Percentiles rank a stretch among this genome's conserved stretches.
phyloP scores from a whole-genome alignment of 2,888 invertebrate species.

The Eristalinus aeneus region DNA sequence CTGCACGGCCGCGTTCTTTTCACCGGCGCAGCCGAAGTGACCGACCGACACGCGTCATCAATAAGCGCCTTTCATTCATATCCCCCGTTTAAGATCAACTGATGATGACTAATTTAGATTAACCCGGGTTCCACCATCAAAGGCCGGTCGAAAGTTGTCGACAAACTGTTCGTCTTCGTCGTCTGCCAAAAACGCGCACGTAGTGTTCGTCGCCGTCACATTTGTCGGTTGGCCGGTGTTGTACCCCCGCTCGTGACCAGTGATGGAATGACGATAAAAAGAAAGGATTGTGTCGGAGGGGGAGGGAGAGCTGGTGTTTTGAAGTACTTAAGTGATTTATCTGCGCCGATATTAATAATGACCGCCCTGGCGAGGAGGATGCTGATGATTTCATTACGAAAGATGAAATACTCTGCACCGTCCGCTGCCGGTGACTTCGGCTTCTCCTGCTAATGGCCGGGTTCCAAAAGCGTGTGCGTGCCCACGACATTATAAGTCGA shows the following conservation, averaged over 20 bases:
- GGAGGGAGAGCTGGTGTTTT: slow-evolving; percentile 40
- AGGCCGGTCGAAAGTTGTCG: slow-evolving; percentile 12
- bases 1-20: slow-evolving; percentile 1
- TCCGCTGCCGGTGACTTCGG: neutral
- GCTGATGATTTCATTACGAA: slow-evolving; percentile 53
- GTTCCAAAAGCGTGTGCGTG: slow-evolving; percentile 16
- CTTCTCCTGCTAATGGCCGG: slow-evolving; percentile 7
- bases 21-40: slow-evolving; percentile 42
- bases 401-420: slow-evolving; percentile 33
- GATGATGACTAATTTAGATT: slow-evolving; percentile 71
- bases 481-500: slow-evolving; percentile 40
- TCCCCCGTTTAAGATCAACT: slow-evolving; percentile 65
- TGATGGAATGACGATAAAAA: slow-evolving; percentile 30
- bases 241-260: neutral
- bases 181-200: neutral
- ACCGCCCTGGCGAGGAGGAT: slow-evolving; percentile 38
- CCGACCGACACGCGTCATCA: slow-evolving; percentile 71
- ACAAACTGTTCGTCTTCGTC: neutral
- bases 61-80: slow-evolving; percentile 70
- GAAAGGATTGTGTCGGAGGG: slow-evolving; percentile 42
- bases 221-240: neutral
- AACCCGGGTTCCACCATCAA: slow-evolving; percentile 60
- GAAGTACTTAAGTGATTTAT: slow-evolving; percentile 68
- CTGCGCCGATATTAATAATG: slow-evolving; percentile 58
- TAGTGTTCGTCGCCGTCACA: neutral